Evolutionary conservation across 2,113 vertebrate genomes (phyloP).

Genomic region (Illadopsis cleaveri): DNA sequence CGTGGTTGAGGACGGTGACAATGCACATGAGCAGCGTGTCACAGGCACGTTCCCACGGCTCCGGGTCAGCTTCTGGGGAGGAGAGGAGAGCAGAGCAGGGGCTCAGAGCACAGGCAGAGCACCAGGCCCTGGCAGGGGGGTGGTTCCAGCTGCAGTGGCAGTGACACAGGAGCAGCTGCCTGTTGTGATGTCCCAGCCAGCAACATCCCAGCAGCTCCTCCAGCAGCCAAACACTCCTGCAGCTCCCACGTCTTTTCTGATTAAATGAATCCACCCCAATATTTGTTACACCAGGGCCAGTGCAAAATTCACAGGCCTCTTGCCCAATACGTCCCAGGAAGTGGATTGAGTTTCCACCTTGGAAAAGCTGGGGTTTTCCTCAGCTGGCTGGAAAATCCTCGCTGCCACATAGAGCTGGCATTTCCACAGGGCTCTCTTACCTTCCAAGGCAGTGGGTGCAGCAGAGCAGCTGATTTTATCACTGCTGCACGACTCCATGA

Average conservation of each 20-base stretch:
- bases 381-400: not conserved
- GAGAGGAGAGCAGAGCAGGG: not conserved
- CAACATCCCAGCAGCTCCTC: not conserved
- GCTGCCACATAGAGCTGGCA: not conserved
- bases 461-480: conserved; percentile 83
- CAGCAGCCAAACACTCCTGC: not conserved
- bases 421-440: conserved; percentile 48
- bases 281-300: not conserved
- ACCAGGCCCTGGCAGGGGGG: fast-evolving
- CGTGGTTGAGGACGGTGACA: conserved; percentile 82
- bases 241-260: not conserved
- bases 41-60: conserved; percentile 76
- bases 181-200: not conserved
- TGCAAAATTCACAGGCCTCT: not conserved
- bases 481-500: conserved; percentile 79
- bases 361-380: not conserved
- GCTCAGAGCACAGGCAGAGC: not conserved
- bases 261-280: not conserved
- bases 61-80: conserved; percentile 59
- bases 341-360: not conserved
- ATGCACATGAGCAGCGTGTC: conserved; percentile 87
- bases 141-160: not conserved
- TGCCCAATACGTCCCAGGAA: not conserved
- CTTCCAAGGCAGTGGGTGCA: conserved; percentile 65
- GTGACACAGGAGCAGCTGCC: not conserved